Percentiles rank a stretch among this genome's conserved stretches.
phyloP scores from a whole-genome alignment of 2,888 invertebrate species.

The Acanthosoma haemorrhoidale region DNA sequence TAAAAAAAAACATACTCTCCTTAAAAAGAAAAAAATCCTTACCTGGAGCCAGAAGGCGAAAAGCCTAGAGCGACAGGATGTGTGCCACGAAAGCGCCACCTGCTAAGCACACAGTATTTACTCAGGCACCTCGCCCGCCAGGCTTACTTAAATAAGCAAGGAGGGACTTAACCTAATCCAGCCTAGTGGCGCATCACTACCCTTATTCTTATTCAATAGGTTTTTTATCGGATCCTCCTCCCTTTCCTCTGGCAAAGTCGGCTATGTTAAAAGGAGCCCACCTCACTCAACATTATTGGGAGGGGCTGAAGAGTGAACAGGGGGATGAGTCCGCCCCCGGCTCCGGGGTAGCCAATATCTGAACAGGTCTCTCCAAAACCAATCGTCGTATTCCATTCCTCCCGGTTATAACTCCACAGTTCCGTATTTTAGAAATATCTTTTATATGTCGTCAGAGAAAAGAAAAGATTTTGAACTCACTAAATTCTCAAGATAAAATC shows the following conservation, averaged over 20 bases:
- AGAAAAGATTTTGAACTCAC: too few relatives aligned
- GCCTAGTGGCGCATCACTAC: background rate
- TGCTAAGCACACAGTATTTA: background rate
- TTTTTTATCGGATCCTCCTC: constrained; percentile 5
- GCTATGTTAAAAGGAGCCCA: constrained; percentile 7
- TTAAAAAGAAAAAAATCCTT: too few relatives aligned
- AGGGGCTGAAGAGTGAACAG: background rate
- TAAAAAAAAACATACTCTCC: too few relatives aligned
- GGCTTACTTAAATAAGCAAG: background rate
- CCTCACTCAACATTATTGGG: constrained; percentile 10
- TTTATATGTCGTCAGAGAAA: too few relatives aligned
- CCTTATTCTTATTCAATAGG: constrained; percentile 24
- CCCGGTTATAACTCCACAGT: background rate
- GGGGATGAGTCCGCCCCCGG: background rate
- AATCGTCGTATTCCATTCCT: background rate
- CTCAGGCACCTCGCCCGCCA: background rate
- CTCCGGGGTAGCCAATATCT: background rate
- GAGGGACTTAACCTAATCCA: background rate
- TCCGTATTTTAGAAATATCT: background rate
- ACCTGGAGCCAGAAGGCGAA: too few relatives aligned
- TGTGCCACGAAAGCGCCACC: too few relatives aligned
- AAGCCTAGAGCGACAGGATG: too few relatives aligned
- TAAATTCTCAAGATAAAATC: too few relatives aligned
- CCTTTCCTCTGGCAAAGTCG: too few relatives aligned
- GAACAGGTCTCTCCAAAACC: background rate